These are phyloP conservation scores for Brachyrhaphis roseni DNA, from an alignment of 2,797 vertebrate genomes.

Conservation along the genomic window DNA sequence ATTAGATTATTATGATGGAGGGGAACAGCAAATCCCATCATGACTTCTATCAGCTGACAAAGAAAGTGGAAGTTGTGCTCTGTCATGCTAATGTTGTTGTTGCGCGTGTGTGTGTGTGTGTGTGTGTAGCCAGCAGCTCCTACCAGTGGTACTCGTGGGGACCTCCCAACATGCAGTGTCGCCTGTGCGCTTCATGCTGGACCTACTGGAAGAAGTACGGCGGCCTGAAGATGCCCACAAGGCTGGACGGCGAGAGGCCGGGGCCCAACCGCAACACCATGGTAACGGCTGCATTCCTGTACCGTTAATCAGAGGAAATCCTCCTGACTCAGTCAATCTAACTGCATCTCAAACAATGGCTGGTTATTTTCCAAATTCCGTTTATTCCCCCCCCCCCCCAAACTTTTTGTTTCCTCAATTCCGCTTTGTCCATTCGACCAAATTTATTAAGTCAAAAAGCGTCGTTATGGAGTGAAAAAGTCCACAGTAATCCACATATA, in stretches of 20 bases:
- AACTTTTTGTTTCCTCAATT: background rate
- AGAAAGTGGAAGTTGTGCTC: background rate
- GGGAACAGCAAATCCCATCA: background rate
- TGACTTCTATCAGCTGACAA: background rate
- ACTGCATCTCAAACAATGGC: background rate
- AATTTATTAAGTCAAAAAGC: background rate
- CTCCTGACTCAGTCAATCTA: background rate
- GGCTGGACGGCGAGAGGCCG: slow-evolving; percentile 94
- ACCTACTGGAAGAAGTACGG: slow-evolving; percentile 99
- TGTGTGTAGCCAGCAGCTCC: slow-evolving; percentile 90
- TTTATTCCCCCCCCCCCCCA: background rate
- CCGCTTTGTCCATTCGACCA: background rate
- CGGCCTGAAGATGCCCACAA: slow-evolving; percentile 97
- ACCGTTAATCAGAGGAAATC: background rate
- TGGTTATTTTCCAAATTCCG: background rate
- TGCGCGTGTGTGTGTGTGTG: background rate
- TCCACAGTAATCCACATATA: background rate
- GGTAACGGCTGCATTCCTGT: slow-evolving; percentile 71
- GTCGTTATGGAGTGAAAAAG: background rate
- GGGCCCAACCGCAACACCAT: slow-evolving; percentile 94
- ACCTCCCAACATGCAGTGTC: slow-evolving; percentile 98
- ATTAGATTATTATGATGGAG: slow-evolving; percentile 13
- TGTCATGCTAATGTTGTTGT: background rate
- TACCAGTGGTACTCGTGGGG: slow-evolving; percentile 99
- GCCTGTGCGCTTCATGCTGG: slow-evolving; percentile 97